Conservation (phyloP, 2,888 invertebrate genomes). For the Euzetes globulus region DNA sequence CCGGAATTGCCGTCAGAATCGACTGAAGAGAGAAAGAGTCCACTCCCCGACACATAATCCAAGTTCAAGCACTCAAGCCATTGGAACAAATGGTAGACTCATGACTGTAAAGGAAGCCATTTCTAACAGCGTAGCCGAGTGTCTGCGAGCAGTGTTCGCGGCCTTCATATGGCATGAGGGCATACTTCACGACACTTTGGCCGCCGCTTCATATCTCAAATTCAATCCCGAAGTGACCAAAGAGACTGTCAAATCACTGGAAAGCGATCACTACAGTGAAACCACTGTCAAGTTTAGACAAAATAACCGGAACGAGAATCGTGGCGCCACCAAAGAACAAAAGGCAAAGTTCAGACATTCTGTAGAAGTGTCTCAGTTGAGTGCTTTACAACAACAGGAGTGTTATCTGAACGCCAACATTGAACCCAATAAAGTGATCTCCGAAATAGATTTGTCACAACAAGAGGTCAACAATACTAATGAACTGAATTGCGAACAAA, state of each 20-base stretch:
- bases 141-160: constrained; percentile 87
- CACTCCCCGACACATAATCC: constrained; percentile 46
- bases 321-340: constrained; percentile 45
- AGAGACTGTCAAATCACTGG: constrained; percentile 54
- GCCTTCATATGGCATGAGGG: constrained; percentile 96
- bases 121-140: constrained; percentile 84
- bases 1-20: constrained; percentile 47
- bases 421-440: constrained; percentile 54
- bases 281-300: constrained; percentile 26
- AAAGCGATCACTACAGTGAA: constrained; percentile 32
- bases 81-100: constrained; percentile 17
- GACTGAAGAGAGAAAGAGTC: constrained; percentile 50
- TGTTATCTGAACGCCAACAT: constrained; percentile 68
- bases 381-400: constrained; percentile 56
- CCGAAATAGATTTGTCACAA: constrained; percentile 49
- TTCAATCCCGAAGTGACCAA: constrained; percentile 74
- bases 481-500: constrained; percentile 28
- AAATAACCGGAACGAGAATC: not conserved
- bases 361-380: constrained; percentile 61
- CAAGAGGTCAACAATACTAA: not conserved
- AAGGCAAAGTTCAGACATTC: constrained; percentile 69
- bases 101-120: constrained; percentile 66
- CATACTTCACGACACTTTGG: constrained; percentile 94
- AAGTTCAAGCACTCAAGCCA: not conserved
- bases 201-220: constrained; percentile 90